These are phyloP conservation scores for Chaetoderma sp. DNA, from an alignment of 2,888 invertebrate species.

Conservation along the genomic window DNA sequence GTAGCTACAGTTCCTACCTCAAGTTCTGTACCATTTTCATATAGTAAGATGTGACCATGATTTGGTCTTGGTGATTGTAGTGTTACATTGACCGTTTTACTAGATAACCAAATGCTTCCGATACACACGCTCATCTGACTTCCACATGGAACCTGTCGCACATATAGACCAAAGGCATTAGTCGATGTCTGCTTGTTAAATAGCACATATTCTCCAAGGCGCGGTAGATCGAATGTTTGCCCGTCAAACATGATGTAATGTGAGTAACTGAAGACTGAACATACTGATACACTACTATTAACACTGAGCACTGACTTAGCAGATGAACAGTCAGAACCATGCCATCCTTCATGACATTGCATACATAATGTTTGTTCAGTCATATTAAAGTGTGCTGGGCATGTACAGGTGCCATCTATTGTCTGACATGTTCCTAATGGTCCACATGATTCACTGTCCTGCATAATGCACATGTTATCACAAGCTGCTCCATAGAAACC, in stretches of 20 bases:
- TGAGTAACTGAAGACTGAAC: constrained; percentile 39
- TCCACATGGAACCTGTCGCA: background rate
- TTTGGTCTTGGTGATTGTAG: background rate
- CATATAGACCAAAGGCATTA: background rate
- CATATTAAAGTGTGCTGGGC: constrained; percentile 35
- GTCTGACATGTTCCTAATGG: constrained; percentile 38
- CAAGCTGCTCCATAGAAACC: constrained; percentile 45
- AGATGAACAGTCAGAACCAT: constrained; percentile 45
- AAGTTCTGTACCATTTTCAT: background rate
- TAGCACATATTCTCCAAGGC: constrained; percentile 39
- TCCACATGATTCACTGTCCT: constrained; percentile 38
- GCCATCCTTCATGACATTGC: constrained; percentile 44
- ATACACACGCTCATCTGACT: background rate
- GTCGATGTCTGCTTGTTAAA: too few relatives aligned
- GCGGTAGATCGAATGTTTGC: constrained; percentile 35
- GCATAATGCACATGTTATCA: constrained; percentile 35
- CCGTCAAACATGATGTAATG: constrained; percentile 45
- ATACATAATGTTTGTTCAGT: constrained; percentile 37
- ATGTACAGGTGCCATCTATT: constrained; percentile 41
- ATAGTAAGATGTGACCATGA: background rate
- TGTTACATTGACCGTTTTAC: background rate
- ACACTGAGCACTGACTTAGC: constrained; percentile 18
- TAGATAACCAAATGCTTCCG: background rate
- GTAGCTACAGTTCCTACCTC: background rate
- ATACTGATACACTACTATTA: constrained; percentile 14